Conservation (phyloP, 2,797 vertebrate species). For the Pipistrellus pygmaeus region DNA sequence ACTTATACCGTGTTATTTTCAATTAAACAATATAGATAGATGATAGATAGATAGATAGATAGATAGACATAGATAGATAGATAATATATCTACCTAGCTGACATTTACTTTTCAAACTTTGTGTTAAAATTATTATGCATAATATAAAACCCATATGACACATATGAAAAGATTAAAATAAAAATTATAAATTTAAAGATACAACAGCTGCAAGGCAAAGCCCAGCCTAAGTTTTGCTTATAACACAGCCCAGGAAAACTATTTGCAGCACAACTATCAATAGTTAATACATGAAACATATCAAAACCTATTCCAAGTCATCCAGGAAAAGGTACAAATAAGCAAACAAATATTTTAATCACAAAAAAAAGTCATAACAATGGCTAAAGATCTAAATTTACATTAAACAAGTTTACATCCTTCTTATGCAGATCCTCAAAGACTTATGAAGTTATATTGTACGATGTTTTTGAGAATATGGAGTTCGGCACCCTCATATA, state of each 20-base stretch:
- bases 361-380: neutral
- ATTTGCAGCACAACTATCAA: conserved; percentile 30
- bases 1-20: neutral
- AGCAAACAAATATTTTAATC: neutral
- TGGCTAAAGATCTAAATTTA: neutral
- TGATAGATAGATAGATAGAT: neutral
- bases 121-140: neutral
- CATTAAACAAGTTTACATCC: neutral
- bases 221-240: neutral
- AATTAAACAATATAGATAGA: neutral
- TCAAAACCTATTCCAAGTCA: neutral
- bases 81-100: neutral
- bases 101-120: neutral
- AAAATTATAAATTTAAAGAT: neutral
- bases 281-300: neutral
- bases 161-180: neutral
- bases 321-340: neutral
- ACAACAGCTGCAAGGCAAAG: neutral
- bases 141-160: neutral
- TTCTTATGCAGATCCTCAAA: neutral
- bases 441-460: neutral
- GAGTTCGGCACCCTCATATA: neutral
- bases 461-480: neutral
- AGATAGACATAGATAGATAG: neutral
- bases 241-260: neutral